Conservation (phyloP, 1,140 invertebrate genomes). For the Solen grandis region DNA sequence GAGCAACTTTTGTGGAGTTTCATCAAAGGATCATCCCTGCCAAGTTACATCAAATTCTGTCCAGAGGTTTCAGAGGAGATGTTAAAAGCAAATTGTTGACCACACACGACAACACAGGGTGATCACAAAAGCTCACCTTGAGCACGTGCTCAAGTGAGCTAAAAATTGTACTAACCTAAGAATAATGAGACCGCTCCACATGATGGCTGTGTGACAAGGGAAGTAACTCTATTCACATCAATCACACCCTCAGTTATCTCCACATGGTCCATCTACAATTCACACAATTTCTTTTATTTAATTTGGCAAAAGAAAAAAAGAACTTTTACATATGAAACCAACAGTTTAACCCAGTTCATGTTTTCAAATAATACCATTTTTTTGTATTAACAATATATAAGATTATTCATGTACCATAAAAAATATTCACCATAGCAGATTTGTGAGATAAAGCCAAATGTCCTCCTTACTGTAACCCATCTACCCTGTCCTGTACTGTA, state of each 20-base stretch:
- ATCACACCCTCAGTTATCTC: conserved; percentile 87
- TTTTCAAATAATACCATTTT: neutral
- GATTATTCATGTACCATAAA: neutral
- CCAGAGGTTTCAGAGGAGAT: conserved; percentile 9
- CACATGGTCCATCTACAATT: conserved; percentile 82
- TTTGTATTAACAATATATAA: neutral
- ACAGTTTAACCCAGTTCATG: no score
- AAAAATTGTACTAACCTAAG: conserved; percentile 83
- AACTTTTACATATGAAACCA: no score
- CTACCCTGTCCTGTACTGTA: neutral
- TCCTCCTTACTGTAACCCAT: no score
- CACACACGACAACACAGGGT: neutral
- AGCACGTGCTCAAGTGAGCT: no score
- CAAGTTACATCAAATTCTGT: neutral
- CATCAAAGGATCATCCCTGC: neutral
- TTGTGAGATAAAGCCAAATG: neutral
- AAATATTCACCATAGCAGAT: neutral
- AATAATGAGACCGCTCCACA: conserved; percentile 95
- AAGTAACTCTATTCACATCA: conserved; percentile 86
- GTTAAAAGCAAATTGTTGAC: neutral
- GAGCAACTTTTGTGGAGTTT: neutral
- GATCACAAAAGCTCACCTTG: no score
- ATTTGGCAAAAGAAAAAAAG: neutral
- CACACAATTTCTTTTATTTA: neutral
- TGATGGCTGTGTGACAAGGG: conserved; percentile 86